A percentile compares a stretch with the other conserved stretches of the same genome.
phyloP scores from a whole-genome alignment of 2,797 vertebrate species.

The Threskiornis aethiopicus region DNA sequence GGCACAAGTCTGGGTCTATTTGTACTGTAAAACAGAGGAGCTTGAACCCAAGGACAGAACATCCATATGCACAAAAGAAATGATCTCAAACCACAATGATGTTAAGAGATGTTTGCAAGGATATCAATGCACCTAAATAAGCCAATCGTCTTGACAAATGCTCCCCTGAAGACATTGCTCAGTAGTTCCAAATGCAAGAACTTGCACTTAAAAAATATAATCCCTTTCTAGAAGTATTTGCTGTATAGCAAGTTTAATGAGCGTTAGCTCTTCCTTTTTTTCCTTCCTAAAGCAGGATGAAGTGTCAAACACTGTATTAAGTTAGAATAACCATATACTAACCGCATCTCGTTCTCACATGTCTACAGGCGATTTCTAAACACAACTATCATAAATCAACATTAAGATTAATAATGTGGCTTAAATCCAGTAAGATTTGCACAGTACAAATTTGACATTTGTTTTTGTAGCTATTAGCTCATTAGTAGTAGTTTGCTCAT shows the following conservation, averaged over 20 bases:
- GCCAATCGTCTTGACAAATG: not conserved
- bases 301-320: not conserved
- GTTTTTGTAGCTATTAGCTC: not conserved
- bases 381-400: not conserved
- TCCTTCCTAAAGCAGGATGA: not conserved
- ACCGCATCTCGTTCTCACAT: not conserved
- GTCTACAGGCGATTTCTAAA: not conserved
- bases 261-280: not conserved
- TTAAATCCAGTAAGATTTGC: not conserved
- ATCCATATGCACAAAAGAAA: not conserved
- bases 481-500: not conserved
- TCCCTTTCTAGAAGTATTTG: not conserved
- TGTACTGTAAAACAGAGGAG: not conserved
- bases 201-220: not conserved
- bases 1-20: not conserved
- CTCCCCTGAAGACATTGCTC: not conserved
- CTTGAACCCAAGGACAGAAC: not conserved
- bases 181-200: not conserved
- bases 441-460: not conserved
- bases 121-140: not conserved
- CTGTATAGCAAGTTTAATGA: not conserved
- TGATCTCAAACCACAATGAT: not conserved
- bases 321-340: not conserved
- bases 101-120: not conserved
- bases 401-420: not conserved